A percentile compares a stretch with the other conserved stretches of the same genome.
phyloP scores from a whole-genome alignment of 2,888 invertebrate genomes.

The Abrostola triplasia region DNA sequence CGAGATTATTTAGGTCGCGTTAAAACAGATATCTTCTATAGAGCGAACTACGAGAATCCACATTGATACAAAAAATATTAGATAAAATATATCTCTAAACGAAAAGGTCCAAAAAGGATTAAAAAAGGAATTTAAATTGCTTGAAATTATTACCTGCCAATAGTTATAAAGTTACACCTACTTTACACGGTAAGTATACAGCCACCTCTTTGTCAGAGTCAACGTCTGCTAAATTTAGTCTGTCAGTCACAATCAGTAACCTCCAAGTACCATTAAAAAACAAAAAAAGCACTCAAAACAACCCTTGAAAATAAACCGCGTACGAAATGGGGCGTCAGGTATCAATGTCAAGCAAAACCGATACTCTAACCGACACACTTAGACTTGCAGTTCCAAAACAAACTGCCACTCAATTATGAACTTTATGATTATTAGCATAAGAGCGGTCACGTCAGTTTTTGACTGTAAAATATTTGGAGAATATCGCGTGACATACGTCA shows the following conservation, averaged over 20 bases:
- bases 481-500: constrained; percentile 74
- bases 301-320: constrained; percentile 66
- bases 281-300: constrained; percentile 55
- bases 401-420: constrained; percentile 49
- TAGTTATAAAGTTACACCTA: too few species aligned
- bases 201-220: background rate
- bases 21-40: too few species aligned
- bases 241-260: constrained; percentile 28
- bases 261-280: constrained; percentile 43
- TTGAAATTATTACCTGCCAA: too few species aligned
- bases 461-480: constrained; percentile 47
- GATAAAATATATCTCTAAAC: too few species aligned
- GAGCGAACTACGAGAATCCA: too few species aligned
- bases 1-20: too few species aligned
- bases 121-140: too few species aligned
- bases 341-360: constrained; percentile 76
- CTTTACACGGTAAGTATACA: background rate
- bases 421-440: constrained; percentile 45
- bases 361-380: constrained; percentile 62
- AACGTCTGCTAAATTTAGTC: constrained; percentile 6
- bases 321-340: constrained; percentile 73
- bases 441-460: constrained; percentile 13
- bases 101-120: too few species aligned
- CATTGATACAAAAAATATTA: too few species aligned
- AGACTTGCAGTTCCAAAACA: constrained; percentile 5